Base-by-base conservation (phyloP, 2,888 invertebrate species). In the Drosophila affinis region DNA sequence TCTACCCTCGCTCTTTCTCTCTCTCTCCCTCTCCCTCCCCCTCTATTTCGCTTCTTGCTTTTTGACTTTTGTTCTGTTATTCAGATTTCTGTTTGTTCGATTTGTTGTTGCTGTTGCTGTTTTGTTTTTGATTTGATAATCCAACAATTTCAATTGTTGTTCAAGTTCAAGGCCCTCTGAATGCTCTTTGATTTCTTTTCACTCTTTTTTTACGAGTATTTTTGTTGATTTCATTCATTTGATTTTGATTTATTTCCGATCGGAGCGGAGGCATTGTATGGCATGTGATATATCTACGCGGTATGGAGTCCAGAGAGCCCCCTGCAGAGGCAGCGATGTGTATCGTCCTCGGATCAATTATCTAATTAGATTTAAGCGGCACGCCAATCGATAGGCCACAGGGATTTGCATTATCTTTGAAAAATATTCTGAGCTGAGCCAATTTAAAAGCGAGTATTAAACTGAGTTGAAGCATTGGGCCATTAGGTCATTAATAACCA, bases 91-190 rank as follows among this genome's bases (percentile, higher is more conserved):
- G 44, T 9, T 39, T 53, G 56, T 62, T 49, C 29, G 17, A n/a
- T 55, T 49, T 9, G 17, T 21, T 53, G 21, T 21, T 21, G 21
- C 21, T 21, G 21, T 54, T 24, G 21, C 18, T 53, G 34, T 54
- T 29, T 46, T 51, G 47, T 62, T 68, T 76, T 70, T 79, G 75
- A 81, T 78, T 81, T 72, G 61, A 85, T 82, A 82, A 82, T 70
- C 39, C 56, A 52, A 47, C 64, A 62, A 57, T 83, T 82, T 39
- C 61, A 76, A 73, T 83, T 82, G 79, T 51, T 77, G 61, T 75
- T 78, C 75, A 86, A 86, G 82, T 82, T 82, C 82, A 82, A 85
- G 81, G 86, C 70, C 76, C 73, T 45, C 45, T 21, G 34, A 59
- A 32, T 60, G 72, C 45, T 60, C 59, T 53, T 71, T 58, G 60